These are phyloP conservation scores for Hylaeus volcanicus DNA, from an alignment of 1,140 invertebrate species.

Conservation along the genomic window DNA sequence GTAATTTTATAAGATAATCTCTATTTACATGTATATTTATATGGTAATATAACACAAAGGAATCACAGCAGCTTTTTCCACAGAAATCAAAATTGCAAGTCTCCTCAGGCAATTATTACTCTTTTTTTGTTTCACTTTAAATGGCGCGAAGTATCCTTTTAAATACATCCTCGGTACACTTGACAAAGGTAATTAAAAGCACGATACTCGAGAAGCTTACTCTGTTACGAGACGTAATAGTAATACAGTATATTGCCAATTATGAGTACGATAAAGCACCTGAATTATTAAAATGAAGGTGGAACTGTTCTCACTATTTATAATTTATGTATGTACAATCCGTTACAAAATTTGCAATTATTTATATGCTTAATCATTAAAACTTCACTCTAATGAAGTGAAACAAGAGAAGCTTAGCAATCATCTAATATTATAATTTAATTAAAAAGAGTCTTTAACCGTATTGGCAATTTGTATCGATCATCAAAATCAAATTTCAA, in stretches of 20 bases:
- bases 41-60: slow-evolving; percentile 9
- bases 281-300: not conserved
- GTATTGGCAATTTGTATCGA: not conserved
- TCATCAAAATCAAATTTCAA: not conserved
- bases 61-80: slow-evolving; percentile 1
- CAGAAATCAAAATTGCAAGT: slow-evolving; percentile 4
- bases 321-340: slow-evolving; percentile 18
- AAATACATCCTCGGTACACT: not conserved
- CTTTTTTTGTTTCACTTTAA: too few species aligned
- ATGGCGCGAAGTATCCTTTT: not conserved
- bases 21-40: slow-evolving; percentile 33
- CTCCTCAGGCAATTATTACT: too few species aligned
- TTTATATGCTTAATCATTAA: not conserved
- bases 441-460: not conserved
- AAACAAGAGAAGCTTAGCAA: not conserved
- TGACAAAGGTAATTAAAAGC: not conserved
- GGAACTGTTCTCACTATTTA: not conserved
- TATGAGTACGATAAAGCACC: not conserved
- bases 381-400: not conserved
- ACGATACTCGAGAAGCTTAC: not conserved
- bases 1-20: slow-evolving; percentile 23
- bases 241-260: slow-evolving; percentile 19
- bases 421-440: not conserved
- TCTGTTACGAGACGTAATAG: not conserved
- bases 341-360: not conserved